These are phyloP conservation scores for Chamaea fasciata DNA, from an alignment of 2,113 vertebrate species.

Conservation along the genomic window DNA sequence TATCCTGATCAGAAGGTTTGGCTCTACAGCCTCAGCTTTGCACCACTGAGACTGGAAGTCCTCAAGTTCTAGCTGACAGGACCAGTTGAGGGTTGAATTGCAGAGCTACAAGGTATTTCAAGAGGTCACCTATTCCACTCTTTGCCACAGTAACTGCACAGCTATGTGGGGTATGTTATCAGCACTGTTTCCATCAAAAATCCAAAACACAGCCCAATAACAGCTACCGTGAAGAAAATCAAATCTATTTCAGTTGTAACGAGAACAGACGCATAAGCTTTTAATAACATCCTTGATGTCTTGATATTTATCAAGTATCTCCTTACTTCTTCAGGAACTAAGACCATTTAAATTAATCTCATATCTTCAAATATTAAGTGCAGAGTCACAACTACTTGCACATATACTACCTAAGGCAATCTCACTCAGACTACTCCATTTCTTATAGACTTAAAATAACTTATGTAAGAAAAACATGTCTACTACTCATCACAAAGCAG, in stretches of 20 bases:
- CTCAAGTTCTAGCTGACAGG: background rate
- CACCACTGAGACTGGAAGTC: background rate
- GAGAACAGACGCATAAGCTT: background rate
- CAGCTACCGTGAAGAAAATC: background rate
- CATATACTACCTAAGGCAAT: background rate
- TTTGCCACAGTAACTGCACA: background rate
- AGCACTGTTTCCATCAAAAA: background rate
- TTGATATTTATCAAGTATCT: background rate
- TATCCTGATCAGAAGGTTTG: background rate
- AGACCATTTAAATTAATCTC: background rate
- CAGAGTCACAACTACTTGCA: background rate
- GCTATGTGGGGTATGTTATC: background rate
- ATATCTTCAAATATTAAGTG: background rate
- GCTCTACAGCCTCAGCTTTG: background rate
- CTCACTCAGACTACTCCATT: background rate
- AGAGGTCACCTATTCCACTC: background rate
- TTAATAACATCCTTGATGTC: background rate
- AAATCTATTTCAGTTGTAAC: background rate
- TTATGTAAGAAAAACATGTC: background rate
- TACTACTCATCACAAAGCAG: background rate
- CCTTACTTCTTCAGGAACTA: background rate
- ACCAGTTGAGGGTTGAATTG: background rate
- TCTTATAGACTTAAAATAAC: background rate
- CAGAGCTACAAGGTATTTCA: background rate
- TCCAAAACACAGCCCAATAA: rapidly evolving